A percentile compares a stretch with the other conserved stretches of the same genome.
Conservation (phyloP, 2,888 invertebrate species). For the Scaptomyza caliginosa region DNA sequence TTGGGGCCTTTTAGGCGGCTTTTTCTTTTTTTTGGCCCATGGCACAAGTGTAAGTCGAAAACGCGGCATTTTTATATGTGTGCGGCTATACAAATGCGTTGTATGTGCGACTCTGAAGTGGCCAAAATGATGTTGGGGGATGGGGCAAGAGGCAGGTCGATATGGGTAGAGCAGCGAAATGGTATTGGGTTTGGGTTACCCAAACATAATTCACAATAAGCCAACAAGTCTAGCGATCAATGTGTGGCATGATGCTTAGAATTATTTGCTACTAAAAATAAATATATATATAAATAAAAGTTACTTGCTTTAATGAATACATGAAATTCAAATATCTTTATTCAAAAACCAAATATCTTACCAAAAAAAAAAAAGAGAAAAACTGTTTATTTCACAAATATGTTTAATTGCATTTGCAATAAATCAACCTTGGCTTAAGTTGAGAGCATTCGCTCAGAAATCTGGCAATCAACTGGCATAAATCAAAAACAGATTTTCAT, state of each 20-base stretch:
- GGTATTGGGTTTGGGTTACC: background rate
- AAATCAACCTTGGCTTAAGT: constrained; percentile 28
- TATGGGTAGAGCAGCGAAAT: constrained; percentile 2
- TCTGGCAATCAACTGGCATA: constrained; percentile 39
- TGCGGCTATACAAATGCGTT: constrained; percentile 54
- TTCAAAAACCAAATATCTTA: background rate
- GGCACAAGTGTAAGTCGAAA: constrained; percentile 63
- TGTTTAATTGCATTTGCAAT: constrained; percentile 28
- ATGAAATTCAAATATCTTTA: background rate
- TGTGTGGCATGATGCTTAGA: constrained; percentile 15
- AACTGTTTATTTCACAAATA: background rate
- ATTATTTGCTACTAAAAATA: constrained; percentile 6
- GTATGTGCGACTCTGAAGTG: constrained; percentile 59
- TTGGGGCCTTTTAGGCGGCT: constrained; percentile 58
- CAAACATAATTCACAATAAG: constrained; percentile 42
- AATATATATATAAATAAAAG: background rate
- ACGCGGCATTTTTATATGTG: constrained; percentile 45
- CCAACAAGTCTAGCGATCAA: constrained; percentile 19
- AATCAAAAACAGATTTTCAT: constrained; percentile 53
- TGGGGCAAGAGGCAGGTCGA: background rate
- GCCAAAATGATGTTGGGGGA: constrained; percentile 7
- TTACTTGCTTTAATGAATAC: background rate
- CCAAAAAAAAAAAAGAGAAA: background rate
- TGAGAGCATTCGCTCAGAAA: constrained; percentile 14
- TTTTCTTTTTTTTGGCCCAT: constrained; percentile 44